Evolutionary conservation across 2,113 vertebrate genomes (phyloP), one percentile per base, ranked within the genome.

Genomic region (Xenotilapia caudafasciata): DNA sequence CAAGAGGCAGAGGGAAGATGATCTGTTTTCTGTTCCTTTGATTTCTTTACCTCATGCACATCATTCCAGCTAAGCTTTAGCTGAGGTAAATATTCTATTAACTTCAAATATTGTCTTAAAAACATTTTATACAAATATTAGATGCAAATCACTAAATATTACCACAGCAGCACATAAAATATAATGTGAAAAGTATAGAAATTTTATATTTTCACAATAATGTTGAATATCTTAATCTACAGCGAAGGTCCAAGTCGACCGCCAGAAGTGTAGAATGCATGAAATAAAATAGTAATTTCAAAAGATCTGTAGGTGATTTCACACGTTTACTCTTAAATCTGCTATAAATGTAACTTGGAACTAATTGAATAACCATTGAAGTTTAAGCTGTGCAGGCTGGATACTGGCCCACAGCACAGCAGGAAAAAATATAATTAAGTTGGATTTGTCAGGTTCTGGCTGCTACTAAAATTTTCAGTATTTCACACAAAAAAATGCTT

Each of bases 11-110:
- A 11, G 65, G 38, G 31, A 85, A 89, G 70, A 91, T 28, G 55
- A 12, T 89, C 83, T 88, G 77, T 91, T 89, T 88, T 77, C 53
- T 23, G n/a, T 58, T 6, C 31, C 83, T 90, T 92, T 89, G 90
- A 94, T 92, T 88, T 81, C 33, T 89, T 80, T 86, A 82, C 84
- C 85, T 89, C 35, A 75, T 47, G 54, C 11, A 7, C 53, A 79
- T 28, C 40, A 54, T 81, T 86, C 77, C 65, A 84, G 70, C 38
- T 55, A 55, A 90, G 77, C 49, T 88, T 88, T 47, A 56, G 49
- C 79, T 49, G 70, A 89, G 70, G 56, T 42, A 90, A 89, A 91
- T 79, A 49, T 79, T 80, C 82, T 73, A 21, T 89, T 26, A 84
- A 85, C 68, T 84, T 90, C 23, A 90, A 93, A 86, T 86, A 28